phyloP scores from a whole-genome alignment of 1,140 invertebrate species.

The Cheumatopsyche charites region DNA sequence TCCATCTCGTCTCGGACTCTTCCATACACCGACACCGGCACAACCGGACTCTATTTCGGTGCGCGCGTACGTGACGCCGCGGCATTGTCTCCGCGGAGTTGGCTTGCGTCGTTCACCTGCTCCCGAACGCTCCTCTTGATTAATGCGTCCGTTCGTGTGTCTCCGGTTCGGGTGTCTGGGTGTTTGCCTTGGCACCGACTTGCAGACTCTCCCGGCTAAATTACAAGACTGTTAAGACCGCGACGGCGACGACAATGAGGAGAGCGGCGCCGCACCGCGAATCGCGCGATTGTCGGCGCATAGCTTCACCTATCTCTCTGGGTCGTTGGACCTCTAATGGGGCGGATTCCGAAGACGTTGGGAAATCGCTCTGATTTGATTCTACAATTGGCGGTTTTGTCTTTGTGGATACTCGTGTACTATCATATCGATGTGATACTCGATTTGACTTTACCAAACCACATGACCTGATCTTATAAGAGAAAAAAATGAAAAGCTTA shows the following conservation, averaged over 20 bases:
- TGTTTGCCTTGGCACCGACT: constrained; percentile 18
- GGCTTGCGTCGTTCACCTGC: constrained; percentile 22
- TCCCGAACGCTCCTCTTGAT: constrained; percentile 13
- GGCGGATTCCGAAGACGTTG: too few relatives aligned
- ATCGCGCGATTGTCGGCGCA: neutral
- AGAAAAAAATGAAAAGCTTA: too few relatives aligned
- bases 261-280: neutral
- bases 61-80: neutral
- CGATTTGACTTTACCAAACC: too few relatives aligned
- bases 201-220: neutral
- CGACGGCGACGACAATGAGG: neutral
- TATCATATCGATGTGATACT: too few relatives aligned
- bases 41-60: neutral
- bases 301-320: neutral
- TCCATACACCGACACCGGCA: too few relatives aligned
- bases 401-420: too few relatives aligned
- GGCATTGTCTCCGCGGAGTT: constrained; percentile 5
- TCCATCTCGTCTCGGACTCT: too few relatives aligned
- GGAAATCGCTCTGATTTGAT: too few relatives aligned
- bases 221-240: neutral
- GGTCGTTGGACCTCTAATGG: neutral
- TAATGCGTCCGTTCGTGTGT: constrained; percentile 23
- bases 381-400: too few relatives aligned
- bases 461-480: too few relatives aligned
- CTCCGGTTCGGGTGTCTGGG: too few relatives aligned